Conservation (phyloP, 2,797 vertebrate genomes). For the Buphagus erythrorhynchus region DNA sequence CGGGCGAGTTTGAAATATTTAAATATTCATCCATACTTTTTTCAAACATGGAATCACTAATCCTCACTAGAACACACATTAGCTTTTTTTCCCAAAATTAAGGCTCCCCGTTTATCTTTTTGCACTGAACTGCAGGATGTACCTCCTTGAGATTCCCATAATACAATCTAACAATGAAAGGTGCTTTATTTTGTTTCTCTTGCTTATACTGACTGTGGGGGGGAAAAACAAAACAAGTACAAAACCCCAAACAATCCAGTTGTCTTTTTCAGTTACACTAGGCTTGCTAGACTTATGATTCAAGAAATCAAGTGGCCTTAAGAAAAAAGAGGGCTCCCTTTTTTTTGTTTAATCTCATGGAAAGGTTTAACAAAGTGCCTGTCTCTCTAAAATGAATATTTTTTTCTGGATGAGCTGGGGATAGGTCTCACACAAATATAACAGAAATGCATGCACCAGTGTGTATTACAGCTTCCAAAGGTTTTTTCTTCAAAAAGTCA, state of each 20-base stretch:
- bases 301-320: neutral
- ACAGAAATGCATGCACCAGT: neutral
- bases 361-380: neutral
- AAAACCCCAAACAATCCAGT: neutral
- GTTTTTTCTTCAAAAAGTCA: neutral
- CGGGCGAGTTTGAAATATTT: neutral
- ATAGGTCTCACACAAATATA: neutral
- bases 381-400: neutral
- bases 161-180: neutral
- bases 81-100: neutral
- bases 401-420: neutral
- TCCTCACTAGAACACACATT: neutral
- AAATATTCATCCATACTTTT: neutral
- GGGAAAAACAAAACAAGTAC: accelerated
- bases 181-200: neutral
- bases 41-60: neutral
- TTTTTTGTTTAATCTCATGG: neutral
- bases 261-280: neutral
- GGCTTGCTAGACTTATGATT: neutral
- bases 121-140: neutral
- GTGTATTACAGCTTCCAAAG: neutral
- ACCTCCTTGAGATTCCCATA: neutral
- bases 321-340: neutral
- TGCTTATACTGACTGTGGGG: neutral
- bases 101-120: neutral